phyloP scores from a whole-genome alignment of 2,888 invertebrate genomes.

The Epistrophe eligans region DNA sequence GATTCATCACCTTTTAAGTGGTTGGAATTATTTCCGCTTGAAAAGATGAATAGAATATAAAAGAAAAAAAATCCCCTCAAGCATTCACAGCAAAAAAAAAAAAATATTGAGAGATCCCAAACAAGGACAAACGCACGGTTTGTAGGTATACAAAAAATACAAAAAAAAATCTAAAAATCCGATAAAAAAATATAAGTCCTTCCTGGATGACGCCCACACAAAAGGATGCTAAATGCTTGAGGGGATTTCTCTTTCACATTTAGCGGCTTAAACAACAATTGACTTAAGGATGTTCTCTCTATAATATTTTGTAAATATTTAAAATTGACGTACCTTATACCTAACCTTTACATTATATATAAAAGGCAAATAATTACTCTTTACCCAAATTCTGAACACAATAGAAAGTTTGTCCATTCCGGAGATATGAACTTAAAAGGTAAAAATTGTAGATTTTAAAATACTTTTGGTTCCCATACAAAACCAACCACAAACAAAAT shows the following conservation, averaged over 20 bases:
- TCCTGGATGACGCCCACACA: constrained; percentile 74
- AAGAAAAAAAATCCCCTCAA: constrained; percentile 63
- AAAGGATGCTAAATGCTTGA: constrained; percentile 74
- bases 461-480: constrained; percentile 5
- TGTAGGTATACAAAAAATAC: background rate
- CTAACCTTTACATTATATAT: constrained; percentile 53
- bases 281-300: constrained; percentile 74
- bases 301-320: constrained; percentile 74
- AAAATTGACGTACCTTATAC: constrained; percentile 52
- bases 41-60: constrained; percentile 69
- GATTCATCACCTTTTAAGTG: constrained; percentile 77
- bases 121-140: constrained; percentile 59
- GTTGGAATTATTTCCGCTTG: constrained; percentile 74
- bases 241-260: constrained; percentile 75
- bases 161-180: constrained; percentile 67
- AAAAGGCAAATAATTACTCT: constrained; percentile 56
- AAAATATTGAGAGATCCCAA: constrained; percentile 71
- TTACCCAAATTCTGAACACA: constrained; percentile 6
- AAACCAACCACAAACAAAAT: background rate
- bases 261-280: constrained; percentile 75
- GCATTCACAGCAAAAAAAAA: constrained; percentile 32
- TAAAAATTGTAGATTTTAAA: constrained; percentile 4
- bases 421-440: background rate
- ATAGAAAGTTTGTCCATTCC: constrained; percentile 17
- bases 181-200: constrained; percentile 75